Evolutionary conservation across 2,113 vertebrate genomes (phyloP).

Genomic region (Trochalopteron elliotii): DNA sequence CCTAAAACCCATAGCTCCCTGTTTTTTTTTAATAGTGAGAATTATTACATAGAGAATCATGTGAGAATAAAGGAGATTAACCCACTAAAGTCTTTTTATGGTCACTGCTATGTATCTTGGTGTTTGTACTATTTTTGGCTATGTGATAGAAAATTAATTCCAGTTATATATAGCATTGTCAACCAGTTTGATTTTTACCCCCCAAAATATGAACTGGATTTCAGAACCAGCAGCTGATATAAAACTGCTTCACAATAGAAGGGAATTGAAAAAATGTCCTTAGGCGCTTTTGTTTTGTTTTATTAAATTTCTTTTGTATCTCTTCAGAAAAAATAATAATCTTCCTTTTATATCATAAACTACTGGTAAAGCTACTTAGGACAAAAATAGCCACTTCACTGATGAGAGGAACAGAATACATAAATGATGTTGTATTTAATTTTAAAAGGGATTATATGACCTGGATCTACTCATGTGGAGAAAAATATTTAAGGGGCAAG

Average conservation of each 20-base stretch:
- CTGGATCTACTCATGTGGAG: background rate
- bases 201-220: background rate
- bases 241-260: background rate
- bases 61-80: background rate
- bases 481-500: background rate
- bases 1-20: background rate
- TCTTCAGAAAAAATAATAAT: background rate
- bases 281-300: background rate
- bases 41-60: background rate
- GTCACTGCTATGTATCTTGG: background rate
- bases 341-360: background rate
- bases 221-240: background rate
- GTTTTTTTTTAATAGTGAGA: background rate
- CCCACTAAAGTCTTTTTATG: accelerated
- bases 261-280: background rate
- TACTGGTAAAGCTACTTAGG: background rate
- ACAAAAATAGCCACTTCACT: background rate
- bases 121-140: background rate
- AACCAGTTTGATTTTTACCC: background rate
- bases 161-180: background rate
- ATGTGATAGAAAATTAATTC: background rate
- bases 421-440: background rate
- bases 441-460: background rate
- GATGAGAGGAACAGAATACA: background rate
- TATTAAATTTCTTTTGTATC: background rate